Base-by-base conservation (phyloP, 2,888 invertebrate species). In the Zootermopsis nevadensis region DNA sequence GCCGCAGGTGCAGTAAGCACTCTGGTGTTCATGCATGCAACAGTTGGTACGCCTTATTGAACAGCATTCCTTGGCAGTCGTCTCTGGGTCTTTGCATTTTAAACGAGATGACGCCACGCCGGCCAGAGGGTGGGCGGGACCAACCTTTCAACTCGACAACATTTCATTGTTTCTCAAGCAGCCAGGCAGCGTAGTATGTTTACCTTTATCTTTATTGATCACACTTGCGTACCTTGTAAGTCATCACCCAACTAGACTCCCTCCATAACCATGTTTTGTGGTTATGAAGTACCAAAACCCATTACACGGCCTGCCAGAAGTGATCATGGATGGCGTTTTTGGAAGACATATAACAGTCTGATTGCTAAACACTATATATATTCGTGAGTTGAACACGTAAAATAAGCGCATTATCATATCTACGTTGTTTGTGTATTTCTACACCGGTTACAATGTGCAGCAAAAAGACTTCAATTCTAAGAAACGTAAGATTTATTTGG, bases 121-220 rank as follows among this genome's bases (percentile, higher is more conserved):
- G 74, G 38, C 74, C 74, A 74, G 74, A 38, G 74, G 74, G 74
- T 38, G 74, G 74, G 74, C 74, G 74, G 74, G 74, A 38, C 74
- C 74, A 74, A 74, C 74, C 74, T 74, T 74, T 74, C 74, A 74
- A 74, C 74, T 38, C 74, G 74, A 74, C 74, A 74, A 74, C 74
- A 74, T 74, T 74, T 74, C 74, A 74, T 74, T 74, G 74, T 74
- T 74, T 74, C 74, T 74, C 74, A 38, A 38, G 74, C 74, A 74
- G 35, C 12, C 60, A 60, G 60, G 60, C 60, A 60, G 60, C 12
- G 15, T 60, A 33, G 38, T 74, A 74, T 74, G 74, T 74, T 74
- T 74, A 74, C 74, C 74, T 74, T 74, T 74, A 74, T 74, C 74
- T 74, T 74, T 74, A 74, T 74, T 74, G 74, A 74, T 74, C 74